Evolutionary conservation across 2,797 vertebrate species (phyloP), one percentile per base, ranked within the genome.

Genomic region (Hozukius guyotensis): DNA sequence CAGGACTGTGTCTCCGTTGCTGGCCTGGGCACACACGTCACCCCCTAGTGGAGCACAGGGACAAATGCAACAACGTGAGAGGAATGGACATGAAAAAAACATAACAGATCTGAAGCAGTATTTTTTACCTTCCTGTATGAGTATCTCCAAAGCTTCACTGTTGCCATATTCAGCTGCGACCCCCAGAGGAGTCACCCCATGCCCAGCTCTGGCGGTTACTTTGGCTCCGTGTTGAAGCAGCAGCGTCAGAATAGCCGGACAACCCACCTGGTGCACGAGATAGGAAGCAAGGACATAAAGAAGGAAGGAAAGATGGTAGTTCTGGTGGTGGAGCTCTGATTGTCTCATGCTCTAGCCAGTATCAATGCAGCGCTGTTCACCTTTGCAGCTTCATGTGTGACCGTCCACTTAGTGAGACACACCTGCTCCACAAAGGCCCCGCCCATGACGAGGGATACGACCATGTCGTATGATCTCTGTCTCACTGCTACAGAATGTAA

Each of bases 351-450:
- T 38, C 1, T 4, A 4, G 13, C 12, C 2, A 4, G 1, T 5
- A 8, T 57, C 8, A 14, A 2, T 32, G 20, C 6, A 0, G 2
- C 4, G 4, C 18, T 14, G 13, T 55, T 91, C 67, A 95, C 96
- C 90, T 97, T 98, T 24, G 96, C 97, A n/a, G 97, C 97, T 92
- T 98, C 97, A 1, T 98, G 97, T 63, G 94, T 93, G n/a, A 96
- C 96, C 0, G 95, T 97, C 97, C 96, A 97, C 53, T 91, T 95
- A 42, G 91, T 96, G 42, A 94, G 82, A 20, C 96, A 97, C 0
- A 96, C 95, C 87, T 97, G 96, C 83, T 96, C 95, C 83, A 97
- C 95, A n/a, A 91, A 94, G 56, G 95, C 93, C n/a, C 96, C 96
- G 20, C 96, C 93, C 91, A 95, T 93, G 73, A 98, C 93, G 68